Base-by-base conservation (phyloP, 2,888 invertebrate species). In the Chrysolina oricalcia region DNA sequence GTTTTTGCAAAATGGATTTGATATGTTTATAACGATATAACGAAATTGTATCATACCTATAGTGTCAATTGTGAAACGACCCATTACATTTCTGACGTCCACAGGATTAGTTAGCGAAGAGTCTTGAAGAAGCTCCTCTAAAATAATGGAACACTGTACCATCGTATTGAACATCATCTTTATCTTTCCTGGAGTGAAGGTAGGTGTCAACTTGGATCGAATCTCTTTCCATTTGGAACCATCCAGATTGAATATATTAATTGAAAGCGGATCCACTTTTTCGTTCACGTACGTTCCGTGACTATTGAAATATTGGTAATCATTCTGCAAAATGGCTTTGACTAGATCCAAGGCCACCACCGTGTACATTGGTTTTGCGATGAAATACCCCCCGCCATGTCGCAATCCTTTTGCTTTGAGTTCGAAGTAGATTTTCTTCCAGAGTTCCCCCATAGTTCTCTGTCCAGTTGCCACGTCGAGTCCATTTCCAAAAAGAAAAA, bases 221-320 rank as follows among this genome's bases (percentile, higher is more conserved):
- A 94, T 84, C 15, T 87, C 89, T 82, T 90, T 92, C 94, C 94
- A 94, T 35, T 89, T 88, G 10, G 89, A 86, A 0, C 91, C 92
- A 64, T 89, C 88, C 48, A 91, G 82, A 75, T 89, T 87, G 80
- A 93, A 92, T 0, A 93, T 83, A 83, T 91, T 91, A 0, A 88
- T 90, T 0, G 91, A 90, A 35, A 93, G 78, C 0, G 91, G 91
- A 85, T 93, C 86, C 13, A 46, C 69, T 27, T 82, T 77, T 69
- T 84, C 83, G 66, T 86, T 80, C 27, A 77, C 73, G 40, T 82
- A 82, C 27, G 82, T 73, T 9, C 85, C 85, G 59, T 84, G 83
- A 70, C 86, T 84, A 15, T 81, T 81, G 74, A 88, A 88, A 73
- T 85, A 78, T 15, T 80, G 74, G 69, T 87, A 88, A 78, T 87